phyloP scores from a whole-genome alignment of 1,140 invertebrate genomes.

The Diabrotica undecimpunctata region DNA sequence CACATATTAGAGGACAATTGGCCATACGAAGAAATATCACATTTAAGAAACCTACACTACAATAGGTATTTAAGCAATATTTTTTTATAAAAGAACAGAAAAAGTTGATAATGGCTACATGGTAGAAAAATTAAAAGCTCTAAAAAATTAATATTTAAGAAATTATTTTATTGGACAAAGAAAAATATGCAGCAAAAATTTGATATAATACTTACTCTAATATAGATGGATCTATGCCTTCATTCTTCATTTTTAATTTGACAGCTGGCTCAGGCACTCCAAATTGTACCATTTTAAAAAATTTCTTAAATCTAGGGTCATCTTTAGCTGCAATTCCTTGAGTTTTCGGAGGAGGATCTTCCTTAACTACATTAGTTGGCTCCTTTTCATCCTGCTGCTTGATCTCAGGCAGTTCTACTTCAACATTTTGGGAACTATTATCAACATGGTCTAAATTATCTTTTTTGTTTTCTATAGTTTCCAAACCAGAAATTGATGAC shows the following conservation, averaged over 20 bases:
- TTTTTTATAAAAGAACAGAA: no score
- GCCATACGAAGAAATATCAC: no score
- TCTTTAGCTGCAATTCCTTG: slow-evolving; percentile 32
- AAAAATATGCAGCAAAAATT: no score
- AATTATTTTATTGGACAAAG: no score
- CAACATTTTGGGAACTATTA: neutral
- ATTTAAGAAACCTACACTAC: no score
- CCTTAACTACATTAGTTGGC: slow-evolving; percentile 26
- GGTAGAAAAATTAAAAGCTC: no score
- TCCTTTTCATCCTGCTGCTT: slow-evolving; percentile 36
- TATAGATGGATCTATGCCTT: slow-evolving; percentile 74
- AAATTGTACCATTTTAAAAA: slow-evolving; percentile 84
- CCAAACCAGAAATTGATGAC: slow-evolving; percentile 64
- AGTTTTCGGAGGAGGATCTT: neutral
- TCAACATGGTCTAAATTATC: neutral
- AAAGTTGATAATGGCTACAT: no score
- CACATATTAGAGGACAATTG: no score
- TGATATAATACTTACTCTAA: slow-evolving; percentile 62
- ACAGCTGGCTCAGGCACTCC: slow-evolving; percentile 77
- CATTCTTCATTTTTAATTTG: slow-evolving; percentile 75
- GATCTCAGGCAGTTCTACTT: slow-evolving; percentile 32
- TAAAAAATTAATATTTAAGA: no score
- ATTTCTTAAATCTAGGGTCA: slow-evolving; percentile 71
- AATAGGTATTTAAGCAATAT: no score
- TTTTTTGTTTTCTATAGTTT: slow-evolving; percentile 16